phyloP scores from a whole-genome alignment of 1,140 invertebrate species.

The Lepidurus couesii region DNA sequence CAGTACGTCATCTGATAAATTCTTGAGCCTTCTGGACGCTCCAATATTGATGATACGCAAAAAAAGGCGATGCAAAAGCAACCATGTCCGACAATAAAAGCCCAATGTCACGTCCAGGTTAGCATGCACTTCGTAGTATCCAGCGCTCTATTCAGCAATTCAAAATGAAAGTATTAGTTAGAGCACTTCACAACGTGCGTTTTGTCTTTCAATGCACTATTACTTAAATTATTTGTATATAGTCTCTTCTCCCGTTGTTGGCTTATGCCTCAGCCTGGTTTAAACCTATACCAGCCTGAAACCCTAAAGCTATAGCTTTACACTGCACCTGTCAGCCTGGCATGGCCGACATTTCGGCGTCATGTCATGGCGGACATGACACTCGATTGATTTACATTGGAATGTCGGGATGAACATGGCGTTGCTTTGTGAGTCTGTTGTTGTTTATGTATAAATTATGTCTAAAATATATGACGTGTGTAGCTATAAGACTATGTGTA shows the following conservation, averaged over 20 bases:
- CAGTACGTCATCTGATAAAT: not conserved
- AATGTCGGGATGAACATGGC: too few relatives aligned
- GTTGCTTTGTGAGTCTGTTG: too few relatives aligned
- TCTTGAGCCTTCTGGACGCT: not conserved
- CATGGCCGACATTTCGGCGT: too few relatives aligned
- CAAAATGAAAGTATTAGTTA: not conserved
- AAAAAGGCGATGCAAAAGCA: not conserved
- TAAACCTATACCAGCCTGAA: not conserved
- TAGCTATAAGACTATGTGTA: too few relatives aligned
- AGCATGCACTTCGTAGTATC: too few relatives aligned
- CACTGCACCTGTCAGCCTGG: too few relatives aligned
- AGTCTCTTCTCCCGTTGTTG: conserved; percentile 8
- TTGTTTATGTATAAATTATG: too few relatives aligned
- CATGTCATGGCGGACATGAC: too few relatives aligned
- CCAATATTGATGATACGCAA: not conserved
- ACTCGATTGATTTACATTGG: too few relatives aligned
- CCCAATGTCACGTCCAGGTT: too few relatives aligned
- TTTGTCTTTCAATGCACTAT: not conserved
- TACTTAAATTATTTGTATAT: not conserved
- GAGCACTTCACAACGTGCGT: not conserved
- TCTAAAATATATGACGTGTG: too few relatives aligned
- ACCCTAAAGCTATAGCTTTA: not conserved
- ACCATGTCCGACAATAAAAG: not conserved
- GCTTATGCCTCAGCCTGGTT: conserved; percentile 27
- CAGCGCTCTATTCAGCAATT: too few relatives aligned